A percentile compares a stretch with the other conserved stretches of the same genome.
Conservation (phyloP, 2,113 vertebrate genomes). For the Butastur rufipennis region DNA sequence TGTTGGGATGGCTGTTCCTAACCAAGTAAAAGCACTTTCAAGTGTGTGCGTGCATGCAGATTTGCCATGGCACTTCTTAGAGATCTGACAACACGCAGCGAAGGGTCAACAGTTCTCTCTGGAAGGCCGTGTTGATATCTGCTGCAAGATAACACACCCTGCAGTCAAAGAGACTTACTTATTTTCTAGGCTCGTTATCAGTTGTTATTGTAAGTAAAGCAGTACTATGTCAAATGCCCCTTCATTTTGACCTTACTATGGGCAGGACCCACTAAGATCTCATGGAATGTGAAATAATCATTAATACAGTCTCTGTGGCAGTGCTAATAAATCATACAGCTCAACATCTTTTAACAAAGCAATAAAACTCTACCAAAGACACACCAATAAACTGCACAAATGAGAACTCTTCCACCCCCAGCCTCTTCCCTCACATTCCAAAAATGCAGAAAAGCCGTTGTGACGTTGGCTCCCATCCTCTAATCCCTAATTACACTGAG, state of each 20-base stretch:
- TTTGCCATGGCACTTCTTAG: not conserved
- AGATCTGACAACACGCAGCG: not conserved
- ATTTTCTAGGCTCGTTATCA: slow-evolving; percentile 30
- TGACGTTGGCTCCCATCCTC: not conserved
- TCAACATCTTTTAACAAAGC: slow-evolving; percentile 1
- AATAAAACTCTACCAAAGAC: slow-evolving; percentile 8
- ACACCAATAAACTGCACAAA: not conserved
- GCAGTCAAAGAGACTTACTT: slow-evolving; percentile 33
- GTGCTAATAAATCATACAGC: slow-evolving; percentile 36
- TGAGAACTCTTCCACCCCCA: not conserved
- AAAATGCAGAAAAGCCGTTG: not conserved
- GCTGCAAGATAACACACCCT: slow-evolving; percentile 22
- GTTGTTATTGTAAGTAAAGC: slow-evolving; percentile 57
- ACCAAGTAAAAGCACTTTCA: not conserved
- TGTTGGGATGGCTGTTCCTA: not conserved
- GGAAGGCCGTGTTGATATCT: slow-evolving; percentile 36
- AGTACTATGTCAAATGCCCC: slow-evolving; percentile 37
- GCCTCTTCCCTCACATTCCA: slow-evolving; percentile 14
- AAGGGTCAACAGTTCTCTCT: slow-evolving; percentile 43
- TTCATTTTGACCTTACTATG: slow-evolving; percentile 28
- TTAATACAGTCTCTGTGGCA: not conserved
- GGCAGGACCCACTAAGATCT: slow-evolving; percentile 36
- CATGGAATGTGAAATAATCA: slow-evolving; percentile 60
- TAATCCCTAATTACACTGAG: not conserved
- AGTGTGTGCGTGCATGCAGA: not conserved